Percentiles rank a stretch among this genome's conserved stretches.
phyloP scores from a whole-genome alignment of 2,888 invertebrate species.

The Xestoiulus laeticollis region DNA sequence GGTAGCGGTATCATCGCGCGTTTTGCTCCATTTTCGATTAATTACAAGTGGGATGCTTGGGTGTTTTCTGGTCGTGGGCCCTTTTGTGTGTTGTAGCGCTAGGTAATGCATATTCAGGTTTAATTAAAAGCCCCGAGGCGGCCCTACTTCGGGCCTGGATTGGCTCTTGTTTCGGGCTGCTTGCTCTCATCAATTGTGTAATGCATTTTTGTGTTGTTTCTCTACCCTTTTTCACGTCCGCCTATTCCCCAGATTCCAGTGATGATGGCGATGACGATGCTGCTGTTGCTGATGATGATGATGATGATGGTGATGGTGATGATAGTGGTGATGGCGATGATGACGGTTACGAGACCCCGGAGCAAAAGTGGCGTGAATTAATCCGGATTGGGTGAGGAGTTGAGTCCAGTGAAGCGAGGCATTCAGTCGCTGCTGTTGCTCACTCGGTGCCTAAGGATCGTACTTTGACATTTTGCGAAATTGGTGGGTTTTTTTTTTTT shows the following conservation, averaged over 20 bases:
- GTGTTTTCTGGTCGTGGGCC: not conserved
- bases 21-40: constrained; percentile 11
- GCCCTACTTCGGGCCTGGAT: not conserved
- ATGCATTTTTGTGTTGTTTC: constrained; percentile 27
- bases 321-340: not conserved
- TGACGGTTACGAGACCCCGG: constrained; percentile 14
- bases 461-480: not conserved
- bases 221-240: constrained; percentile 45
- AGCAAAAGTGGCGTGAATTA: not conserved
- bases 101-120: constrained; percentile 5
- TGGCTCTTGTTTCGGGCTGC: not conserved
- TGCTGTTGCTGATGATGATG: constrained; percentile 4
- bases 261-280: constrained; percentile 25
- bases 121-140: constrained; percentile 22
- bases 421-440: not conserved
- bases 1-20: not conserved
- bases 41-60: not conserved
- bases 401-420: not conserved
- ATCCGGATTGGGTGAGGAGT: not conserved
- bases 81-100: not conserved
- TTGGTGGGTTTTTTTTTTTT: not conserved
- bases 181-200: constrained; percentile 39
- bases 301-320: not conserved
- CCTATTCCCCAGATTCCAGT: constrained; percentile 45
- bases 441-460: not conserved